Evolutionary conservation across 92 coral and sea anemone genomes (phyloP).

Genomic region (Palythoa grandis): DNA sequence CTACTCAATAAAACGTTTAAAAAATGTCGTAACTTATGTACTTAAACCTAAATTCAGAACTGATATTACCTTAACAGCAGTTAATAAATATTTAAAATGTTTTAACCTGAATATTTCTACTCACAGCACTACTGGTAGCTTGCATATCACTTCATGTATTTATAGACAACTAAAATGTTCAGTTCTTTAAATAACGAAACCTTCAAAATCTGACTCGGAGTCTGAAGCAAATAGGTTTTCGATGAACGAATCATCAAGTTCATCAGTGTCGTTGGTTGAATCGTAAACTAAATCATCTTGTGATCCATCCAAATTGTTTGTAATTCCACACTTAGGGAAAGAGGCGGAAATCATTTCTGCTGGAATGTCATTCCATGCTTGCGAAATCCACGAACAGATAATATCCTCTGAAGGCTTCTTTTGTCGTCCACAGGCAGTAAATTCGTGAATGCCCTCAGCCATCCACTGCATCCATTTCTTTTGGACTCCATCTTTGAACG

Average conservation of each 20-base stretch:
- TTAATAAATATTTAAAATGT: background rate
- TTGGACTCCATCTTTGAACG: slow-evolving; percentile 26
- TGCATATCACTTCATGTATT: slow-evolving; percentile 24
- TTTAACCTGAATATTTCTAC: slow-evolving; percentile 28
- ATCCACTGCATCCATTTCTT: slow-evolving; percentile 29
- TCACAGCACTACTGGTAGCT: slow-evolving; percentile 48
- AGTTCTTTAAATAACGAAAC: no score
- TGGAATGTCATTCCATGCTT: slow-evolving; percentile 4
- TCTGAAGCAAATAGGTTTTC: background rate
- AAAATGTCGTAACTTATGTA: slow-evolving; percentile 10
- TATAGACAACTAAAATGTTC: no score
- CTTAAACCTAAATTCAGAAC: slow-evolving; percentile 23
- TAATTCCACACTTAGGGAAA: slow-evolving; percentile 48
- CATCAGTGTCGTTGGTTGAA: no score
- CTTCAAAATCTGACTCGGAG: background rate
- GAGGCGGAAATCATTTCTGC: slow-evolving; percentile 34
- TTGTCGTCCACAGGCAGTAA: slow-evolving; percentile 18
- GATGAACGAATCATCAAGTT: no score
- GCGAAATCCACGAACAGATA: slow-evolving; percentile 14
- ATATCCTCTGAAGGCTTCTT: slow-evolving; percentile 16
- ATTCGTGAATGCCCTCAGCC: slow-evolving; percentile 35
- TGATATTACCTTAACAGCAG: slow-evolving; percentile 17
- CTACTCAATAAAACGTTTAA: slow-evolving; percentile 33
- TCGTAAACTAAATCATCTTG: slow-evolving; percentile 32
- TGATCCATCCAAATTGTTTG: slow-evolving; percentile 34